A percentile compares a stretch with the other conserved stretches of the same genome.
These are phyloP conservation scores for Cheilosia urbana DNA, from an alignment of 2,888 invertebrate genomes.

Conservation along the genomic window DNA sequence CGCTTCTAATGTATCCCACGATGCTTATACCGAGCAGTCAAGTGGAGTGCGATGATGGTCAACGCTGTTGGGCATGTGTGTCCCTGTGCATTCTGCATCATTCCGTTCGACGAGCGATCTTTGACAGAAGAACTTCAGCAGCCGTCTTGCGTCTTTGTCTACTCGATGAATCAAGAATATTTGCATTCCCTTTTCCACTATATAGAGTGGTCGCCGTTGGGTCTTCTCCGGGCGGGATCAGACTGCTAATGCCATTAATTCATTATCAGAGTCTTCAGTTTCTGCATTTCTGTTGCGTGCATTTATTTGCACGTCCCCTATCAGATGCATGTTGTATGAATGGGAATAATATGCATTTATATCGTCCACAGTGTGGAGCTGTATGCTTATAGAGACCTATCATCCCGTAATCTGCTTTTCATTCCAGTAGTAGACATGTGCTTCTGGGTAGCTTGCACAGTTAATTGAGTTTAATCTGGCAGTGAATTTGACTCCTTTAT, in stretches of 20 bases:
- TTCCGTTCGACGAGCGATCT: conserved; percentile 31
- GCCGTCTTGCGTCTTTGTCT: conserved; percentile 8
- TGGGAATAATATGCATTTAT: conserved; percentile 53
- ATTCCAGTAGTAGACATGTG: conserved; percentile 30
- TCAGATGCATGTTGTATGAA: conserved; percentile 67
- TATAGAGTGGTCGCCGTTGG: conserved; percentile 28
- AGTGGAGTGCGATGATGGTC: conserved; percentile 30
- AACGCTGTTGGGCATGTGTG: conserved; percentile 27
- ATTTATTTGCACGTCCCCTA: conserved; percentile 59
- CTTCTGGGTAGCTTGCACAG: conserved; percentile 22
- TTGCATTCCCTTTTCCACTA: conserved; percentile 7
- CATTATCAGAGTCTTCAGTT: conserved; percentile 42
- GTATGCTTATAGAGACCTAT: conserved; percentile 39
- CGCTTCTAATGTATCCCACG: conserved; percentile 62
- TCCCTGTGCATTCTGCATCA: conserved; percentile 36
- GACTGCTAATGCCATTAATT: conserved; percentile 58
- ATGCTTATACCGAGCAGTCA: conserved; percentile 58
- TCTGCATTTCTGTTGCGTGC: conserved; percentile 17
- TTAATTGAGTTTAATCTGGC: conserved; percentile 65
- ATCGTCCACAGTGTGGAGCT: not conserved
- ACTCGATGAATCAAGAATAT: conserved; percentile 26
- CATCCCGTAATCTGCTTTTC: conserved; percentile 53
- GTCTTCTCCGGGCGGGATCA: conserved; percentile 13
- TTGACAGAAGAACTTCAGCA: conserved; percentile 51
- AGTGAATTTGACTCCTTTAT: conserved; percentile 53